Conservation (phyloP, 1,140 invertebrate species). For the Piezodorus guildinii region DNA sequence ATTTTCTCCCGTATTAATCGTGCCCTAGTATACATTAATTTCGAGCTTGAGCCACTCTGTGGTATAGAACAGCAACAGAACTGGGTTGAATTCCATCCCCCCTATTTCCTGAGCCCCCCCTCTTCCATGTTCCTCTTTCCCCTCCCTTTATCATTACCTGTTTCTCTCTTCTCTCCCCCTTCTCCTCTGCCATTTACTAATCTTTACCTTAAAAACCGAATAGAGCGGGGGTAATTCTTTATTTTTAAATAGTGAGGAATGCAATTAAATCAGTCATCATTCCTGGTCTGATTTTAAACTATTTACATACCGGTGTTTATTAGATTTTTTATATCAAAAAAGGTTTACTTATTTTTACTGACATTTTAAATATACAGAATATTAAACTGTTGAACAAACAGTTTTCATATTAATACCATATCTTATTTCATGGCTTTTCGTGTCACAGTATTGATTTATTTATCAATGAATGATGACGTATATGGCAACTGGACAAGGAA, state of each 20-base stretch:
- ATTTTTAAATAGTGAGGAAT: no score
- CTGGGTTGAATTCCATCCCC: slow-evolving; percentile 15
- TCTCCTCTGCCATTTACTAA: not conserved
- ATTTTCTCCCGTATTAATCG: not conserved
- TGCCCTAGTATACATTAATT: not conserved
- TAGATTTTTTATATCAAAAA: no score
- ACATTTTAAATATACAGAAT: no score
- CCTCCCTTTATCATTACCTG: slow-evolving; percentile 6
- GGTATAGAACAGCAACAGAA: not conserved
- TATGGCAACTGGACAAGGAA: not conserved
- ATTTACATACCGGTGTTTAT: no score
- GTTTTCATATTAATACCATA: no score
- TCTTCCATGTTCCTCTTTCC: not conserved
- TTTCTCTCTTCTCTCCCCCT: not conserved
- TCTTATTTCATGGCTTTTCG: not conserved
- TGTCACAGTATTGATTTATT: slow-evolving; percentile 9
- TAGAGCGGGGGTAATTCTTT: not conserved
- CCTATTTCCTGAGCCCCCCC: not conserved
- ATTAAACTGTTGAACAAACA: no score
- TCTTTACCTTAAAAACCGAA: not conserved
- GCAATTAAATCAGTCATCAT: no score
- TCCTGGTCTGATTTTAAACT: not conserved
- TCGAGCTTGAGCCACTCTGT: not conserved
- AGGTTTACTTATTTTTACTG: no score
- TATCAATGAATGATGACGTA: slow-evolving; percentile 13